Conservation (phyloP, 2,113 vertebrate species). For the Coracopsis vasa region DNA sequence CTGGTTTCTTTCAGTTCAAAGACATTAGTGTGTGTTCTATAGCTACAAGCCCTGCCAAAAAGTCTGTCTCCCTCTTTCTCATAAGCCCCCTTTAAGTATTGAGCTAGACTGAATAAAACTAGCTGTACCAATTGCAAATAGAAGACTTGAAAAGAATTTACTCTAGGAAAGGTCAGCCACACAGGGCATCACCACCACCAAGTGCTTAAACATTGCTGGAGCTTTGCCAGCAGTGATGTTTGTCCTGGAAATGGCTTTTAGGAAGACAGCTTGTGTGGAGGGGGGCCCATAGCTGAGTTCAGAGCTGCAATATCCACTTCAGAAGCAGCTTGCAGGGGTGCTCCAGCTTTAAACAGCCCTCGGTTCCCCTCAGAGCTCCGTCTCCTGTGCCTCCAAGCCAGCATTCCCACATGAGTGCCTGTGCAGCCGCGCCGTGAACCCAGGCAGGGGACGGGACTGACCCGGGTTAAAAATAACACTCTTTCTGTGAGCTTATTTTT, state of each 20-base stretch:
- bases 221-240: neutral
- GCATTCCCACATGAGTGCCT: neutral
- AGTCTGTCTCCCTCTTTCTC: neutral
- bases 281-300: neutral
- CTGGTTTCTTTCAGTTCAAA: neutral
- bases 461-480: conserved; percentile 36
- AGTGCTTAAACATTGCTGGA: neutral
- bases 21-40: neutral
- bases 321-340: neutral
- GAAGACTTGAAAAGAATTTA: neutral
- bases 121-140: neutral
- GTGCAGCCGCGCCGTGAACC: rapidly evolving
- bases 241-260: neutral
- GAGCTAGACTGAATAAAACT: neutral
- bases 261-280: neutral
- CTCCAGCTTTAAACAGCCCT: neutral
- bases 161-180: neutral
- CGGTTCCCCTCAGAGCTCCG: rapidly evolving
- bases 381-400: rapidly evolving
- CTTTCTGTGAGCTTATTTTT: conserved; percentile 20
- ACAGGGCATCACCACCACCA: neutral
- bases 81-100: neutral
- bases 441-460: neutral
- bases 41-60: neutral
- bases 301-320: neutral